phyloP scores from a whole-genome alignment of 2,888 invertebrate species.

The Nebria salina region DNA sequence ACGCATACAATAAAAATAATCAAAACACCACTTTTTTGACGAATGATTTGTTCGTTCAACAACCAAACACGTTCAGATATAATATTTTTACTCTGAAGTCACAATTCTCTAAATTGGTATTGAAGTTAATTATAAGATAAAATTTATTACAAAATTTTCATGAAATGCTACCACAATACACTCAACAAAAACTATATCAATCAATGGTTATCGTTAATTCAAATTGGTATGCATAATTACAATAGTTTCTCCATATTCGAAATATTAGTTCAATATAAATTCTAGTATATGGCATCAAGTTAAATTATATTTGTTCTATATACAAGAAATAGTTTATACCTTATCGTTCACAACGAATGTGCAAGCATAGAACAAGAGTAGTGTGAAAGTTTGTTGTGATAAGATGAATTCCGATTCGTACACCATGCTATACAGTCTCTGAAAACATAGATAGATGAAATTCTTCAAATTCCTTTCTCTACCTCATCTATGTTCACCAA shows the following conservation, averaged over 20 bases:
- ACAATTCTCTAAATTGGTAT: neutral
- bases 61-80: neutral
- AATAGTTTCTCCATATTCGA: neutral
- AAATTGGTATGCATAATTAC: conserved; percentile 12
- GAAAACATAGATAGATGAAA: conserved; percentile 33
- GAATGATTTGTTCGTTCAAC: neutral
- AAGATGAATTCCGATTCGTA: conserved; percentile 38
- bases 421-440: conserved; percentile 16
- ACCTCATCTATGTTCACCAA: conserved; percentile 13
- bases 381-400: conserved; percentile 44
- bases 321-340: conserved; percentile 6
- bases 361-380: conserved; percentile 25
- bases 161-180: neutral
- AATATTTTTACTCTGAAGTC: neutral
- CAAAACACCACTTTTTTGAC: neutral
- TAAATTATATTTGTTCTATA: conserved; percentile 36
- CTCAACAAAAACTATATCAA: neutral
- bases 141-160: too few relatives aligned
- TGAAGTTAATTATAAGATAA: too few relatives aligned
- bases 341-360: neutral
- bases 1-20: conserved; percentile 6
- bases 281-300: conserved; percentile 35
- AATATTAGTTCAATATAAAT: conserved; percentile 31
- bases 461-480: conserved; percentile 33
- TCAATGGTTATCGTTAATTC: neutral